Conservation (phyloP, 2,888 invertebrate genomes). For the Pandemis cinnamomeana region DNA sequence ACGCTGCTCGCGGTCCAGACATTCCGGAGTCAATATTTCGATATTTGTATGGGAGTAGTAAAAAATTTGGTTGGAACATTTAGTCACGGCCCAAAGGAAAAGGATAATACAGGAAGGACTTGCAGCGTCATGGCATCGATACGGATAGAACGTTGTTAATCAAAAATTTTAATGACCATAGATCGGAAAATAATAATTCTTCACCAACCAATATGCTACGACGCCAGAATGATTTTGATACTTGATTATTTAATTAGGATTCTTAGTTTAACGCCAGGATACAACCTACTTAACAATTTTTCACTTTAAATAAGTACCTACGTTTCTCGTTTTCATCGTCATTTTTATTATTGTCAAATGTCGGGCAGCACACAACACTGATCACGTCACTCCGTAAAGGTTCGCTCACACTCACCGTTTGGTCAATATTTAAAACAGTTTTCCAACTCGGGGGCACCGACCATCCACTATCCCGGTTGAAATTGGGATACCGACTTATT, state of each 20-base stretch:
- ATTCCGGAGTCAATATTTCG: constrained; percentile 71
- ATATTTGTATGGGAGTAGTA: constrained; percentile 66
- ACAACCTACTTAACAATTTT: not conserved
- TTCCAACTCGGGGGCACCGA: too few species aligned
- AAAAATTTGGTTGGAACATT: constrained; percentile 74
- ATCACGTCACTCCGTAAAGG: too few species aligned
- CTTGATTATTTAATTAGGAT: constrained; percentile 44
- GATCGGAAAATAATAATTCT: constrained; percentile 83
- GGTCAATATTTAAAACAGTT: too few species aligned
- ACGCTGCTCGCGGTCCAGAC: constrained; percentile 58
- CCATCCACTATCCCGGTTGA: too few species aligned
- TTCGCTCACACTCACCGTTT: too few species aligned
- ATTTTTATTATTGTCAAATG: too few species aligned
- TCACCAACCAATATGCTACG: constrained; percentile 61
- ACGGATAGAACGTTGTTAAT: constrained; percentile 83
- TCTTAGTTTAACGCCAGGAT: not conserved
- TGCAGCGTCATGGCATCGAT: constrained; percentile 81
- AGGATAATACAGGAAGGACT: constrained; percentile 71
- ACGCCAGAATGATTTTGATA: constrained; percentile 58
- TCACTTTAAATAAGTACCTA: too few species aligned
- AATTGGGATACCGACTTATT: too few species aligned
- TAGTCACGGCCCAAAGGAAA: constrained; percentile 77
- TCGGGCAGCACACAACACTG: too few species aligned
- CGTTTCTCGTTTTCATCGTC: too few species aligned
- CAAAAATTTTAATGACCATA: constrained; percentile 85